Evolutionary conservation across 2,888 invertebrate genomes (phyloP).

Genomic region (Seladonia tumulorum): DNA sequence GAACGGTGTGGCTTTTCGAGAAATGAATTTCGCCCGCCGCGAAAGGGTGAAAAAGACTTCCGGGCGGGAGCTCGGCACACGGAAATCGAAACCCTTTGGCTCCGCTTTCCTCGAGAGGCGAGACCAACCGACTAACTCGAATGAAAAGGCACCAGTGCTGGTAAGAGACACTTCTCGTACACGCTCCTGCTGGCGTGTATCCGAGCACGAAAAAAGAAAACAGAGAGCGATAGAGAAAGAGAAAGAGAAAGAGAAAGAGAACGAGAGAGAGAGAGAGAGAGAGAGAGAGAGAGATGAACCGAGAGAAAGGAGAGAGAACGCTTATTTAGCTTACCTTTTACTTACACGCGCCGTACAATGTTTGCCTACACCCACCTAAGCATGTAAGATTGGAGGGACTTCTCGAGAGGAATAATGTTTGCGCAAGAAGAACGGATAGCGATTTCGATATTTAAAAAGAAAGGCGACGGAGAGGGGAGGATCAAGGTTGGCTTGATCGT

Average conservation of each 20-base stretch:
- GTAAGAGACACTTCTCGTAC: slow-evolving; percentile 68
- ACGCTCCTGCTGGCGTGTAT: slow-evolving; percentile 68
- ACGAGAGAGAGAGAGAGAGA: slow-evolving; percentile 32
- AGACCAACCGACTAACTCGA: slow-evolving; percentile 69
- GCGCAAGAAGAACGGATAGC: slow-evolving; percentile 69
- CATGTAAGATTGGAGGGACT: slow-evolving; percentile 74
- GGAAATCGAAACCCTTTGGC: slow-evolving; percentile 66
- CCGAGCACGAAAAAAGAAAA: slow-evolving; percentile 51
- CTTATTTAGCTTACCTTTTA: slow-evolving; percentile 80
- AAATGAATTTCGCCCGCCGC: slow-evolving; percentile 27
- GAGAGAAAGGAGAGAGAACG: slow-evolving; percentile 57
- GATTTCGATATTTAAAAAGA: slow-evolving; percentile 68
- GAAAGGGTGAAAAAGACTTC: slow-evolving; percentile 40
- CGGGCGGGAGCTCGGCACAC: slow-evolving; percentile 40
- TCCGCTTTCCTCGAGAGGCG: slow-evolving; percentile 62
- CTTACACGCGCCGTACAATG: slow-evolving; percentile 78
- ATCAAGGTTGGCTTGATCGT: slow-evolving; percentile 57
- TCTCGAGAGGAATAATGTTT: slow-evolving; percentile 77
- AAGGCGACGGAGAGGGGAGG: slow-evolving; percentile 29
- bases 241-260: not conserved
- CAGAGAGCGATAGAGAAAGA: not conserved
- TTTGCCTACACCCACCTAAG: slow-evolving; percentile 79
- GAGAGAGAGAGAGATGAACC: not conserved
- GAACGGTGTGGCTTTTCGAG: slow-evolving; percentile 29
- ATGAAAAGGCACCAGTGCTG: slow-evolving; percentile 68